These are phyloP conservation scores for Gnathonemus echidnorhynchus DNA, from an alignment of 2,113 vertebrate species.

Conservation along the genomic window DNA sequence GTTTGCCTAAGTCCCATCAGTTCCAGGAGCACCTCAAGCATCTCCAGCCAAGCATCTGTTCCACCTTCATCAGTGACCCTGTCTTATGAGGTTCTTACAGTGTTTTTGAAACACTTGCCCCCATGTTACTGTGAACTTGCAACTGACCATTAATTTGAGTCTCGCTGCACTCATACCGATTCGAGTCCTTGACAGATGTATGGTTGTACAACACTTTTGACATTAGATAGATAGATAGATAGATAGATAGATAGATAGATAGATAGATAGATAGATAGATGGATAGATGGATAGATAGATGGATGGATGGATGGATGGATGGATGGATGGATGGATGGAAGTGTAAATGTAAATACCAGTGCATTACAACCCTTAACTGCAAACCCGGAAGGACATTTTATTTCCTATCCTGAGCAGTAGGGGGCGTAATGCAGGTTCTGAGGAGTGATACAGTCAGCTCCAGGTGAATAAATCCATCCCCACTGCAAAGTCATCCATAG, in stretches of 20 bases:
- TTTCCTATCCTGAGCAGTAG: not conserved
- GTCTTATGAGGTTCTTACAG: not conserved
- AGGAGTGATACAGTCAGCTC: not conserved
- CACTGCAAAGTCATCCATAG: slow-evolving; percentile 14
- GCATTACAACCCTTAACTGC: too few relatives aligned
- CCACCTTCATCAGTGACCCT: not conserved
- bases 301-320: too few relatives aligned
- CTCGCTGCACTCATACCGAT: too few relatives aligned
- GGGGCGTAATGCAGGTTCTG: not conserved
- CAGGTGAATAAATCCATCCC: not conserved
- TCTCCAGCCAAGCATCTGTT: not conserved
- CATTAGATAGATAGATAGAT: too few relatives aligned
- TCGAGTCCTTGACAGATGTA: too few relatives aligned
- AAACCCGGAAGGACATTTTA: not conserved
- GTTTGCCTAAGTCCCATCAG: not conserved
- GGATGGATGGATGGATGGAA: too few relatives aligned
- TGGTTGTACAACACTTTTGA: too few relatives aligned
- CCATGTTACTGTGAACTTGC: not conserved
- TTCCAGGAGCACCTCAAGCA: not conserved
- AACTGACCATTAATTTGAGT: not conserved
- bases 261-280: too few relatives aligned
- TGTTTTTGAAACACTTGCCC: not conserved
- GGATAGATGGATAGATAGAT: too few relatives aligned
- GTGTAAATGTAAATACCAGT: too few relatives aligned
- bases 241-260: too few relatives aligned